Evolutionary conservation across 2,113 vertebrate genomes (phyloP).

Genomic region (Terrapene triunguis): DNA sequence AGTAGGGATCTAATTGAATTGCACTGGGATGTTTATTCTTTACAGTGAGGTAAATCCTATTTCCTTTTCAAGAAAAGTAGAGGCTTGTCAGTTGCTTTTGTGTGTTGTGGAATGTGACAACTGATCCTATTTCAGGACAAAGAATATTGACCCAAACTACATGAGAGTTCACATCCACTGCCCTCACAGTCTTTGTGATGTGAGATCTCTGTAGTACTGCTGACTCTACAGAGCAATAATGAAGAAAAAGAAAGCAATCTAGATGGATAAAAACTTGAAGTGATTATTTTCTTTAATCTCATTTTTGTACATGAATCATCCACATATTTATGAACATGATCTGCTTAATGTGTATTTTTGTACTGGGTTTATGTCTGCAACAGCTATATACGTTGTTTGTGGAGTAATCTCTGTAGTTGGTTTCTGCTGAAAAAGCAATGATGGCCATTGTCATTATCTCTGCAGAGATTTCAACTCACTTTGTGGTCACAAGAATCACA

Average conservation of each 20-base stretch:
- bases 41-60: not conserved
- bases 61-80: not conserved
- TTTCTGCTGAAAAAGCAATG: fast-evolving
- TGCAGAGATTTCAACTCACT: not conserved
- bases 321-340: not conserved
- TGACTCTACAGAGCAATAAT: not conserved
- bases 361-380: not conserved
- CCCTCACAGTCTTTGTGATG: not conserved
- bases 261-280: not conserved
- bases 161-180: not conserved
- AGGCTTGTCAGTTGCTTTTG: not conserved
- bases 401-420: not conserved
- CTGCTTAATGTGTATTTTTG: not conserved
- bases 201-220: not conserved
- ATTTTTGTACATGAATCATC: not conserved
- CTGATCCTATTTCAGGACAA: not conserved
- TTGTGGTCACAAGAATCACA: not conserved
- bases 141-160: not conserved
- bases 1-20: not conserved
- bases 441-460: not conserved
- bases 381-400: not conserved
- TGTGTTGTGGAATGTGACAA: not conserved
- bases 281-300: not conserved
- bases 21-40: not conserved
- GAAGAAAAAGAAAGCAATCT: not conserved